A percentile compares a stretch with the other conserved stretches of the same genome.
These are phyloP conservation scores for Monoplex corrugatus DNA, from an alignment of 2,888 invertebrate genomes.

Conservation along the genomic window DNA sequence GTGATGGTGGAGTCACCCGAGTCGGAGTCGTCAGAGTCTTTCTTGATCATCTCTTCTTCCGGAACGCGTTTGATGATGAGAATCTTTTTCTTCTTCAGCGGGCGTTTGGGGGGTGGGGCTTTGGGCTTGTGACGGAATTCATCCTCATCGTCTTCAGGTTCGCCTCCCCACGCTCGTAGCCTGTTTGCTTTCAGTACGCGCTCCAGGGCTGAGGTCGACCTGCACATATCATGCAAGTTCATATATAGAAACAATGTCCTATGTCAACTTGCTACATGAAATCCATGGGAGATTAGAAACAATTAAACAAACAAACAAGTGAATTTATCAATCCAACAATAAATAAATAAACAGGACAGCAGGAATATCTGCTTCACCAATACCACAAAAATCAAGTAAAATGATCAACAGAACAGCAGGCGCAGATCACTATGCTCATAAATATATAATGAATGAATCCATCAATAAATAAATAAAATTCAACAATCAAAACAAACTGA, in stretches of 20 bases:
- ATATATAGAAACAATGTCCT: background rate
- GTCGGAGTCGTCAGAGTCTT: constrained; percentile 25
- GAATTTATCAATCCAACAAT: background rate
- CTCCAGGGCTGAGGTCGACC: constrained; percentile 49
- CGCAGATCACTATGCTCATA: too few relatives aligned
- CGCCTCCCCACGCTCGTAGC: constrained; percentile 57
- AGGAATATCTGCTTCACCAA: too few relatives aligned
- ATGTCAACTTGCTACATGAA: background rate
- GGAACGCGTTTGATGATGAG: constrained; percentile 47
- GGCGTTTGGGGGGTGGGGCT: background rate
- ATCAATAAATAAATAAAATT: too few relatives aligned
- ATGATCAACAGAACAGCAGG: too few relatives aligned
- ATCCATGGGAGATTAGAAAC: too few relatives aligned
- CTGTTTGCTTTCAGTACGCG: constrained; percentile 55
- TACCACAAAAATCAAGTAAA: too few relatives aligned
- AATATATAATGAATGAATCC: too few relatives aligned
- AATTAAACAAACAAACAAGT: background rate
- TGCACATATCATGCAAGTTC: too few relatives aligned
- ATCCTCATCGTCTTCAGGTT: constrained; percentile 43
- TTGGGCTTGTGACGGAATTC: background rate
- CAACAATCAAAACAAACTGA: too few relatives aligned
- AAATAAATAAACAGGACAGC: background rate
- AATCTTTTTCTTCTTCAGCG: constrained; percentile 37
- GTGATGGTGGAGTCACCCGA: constrained; percentile 45
- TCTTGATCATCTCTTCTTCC: constrained; percentile 26